Percentiles rank a stretch among this genome's conserved stretches.
These are phyloP conservation scores for Myotis davidii DNA, from an alignment of 2,113 vertebrate species.

Conservation along the genomic window DNA sequence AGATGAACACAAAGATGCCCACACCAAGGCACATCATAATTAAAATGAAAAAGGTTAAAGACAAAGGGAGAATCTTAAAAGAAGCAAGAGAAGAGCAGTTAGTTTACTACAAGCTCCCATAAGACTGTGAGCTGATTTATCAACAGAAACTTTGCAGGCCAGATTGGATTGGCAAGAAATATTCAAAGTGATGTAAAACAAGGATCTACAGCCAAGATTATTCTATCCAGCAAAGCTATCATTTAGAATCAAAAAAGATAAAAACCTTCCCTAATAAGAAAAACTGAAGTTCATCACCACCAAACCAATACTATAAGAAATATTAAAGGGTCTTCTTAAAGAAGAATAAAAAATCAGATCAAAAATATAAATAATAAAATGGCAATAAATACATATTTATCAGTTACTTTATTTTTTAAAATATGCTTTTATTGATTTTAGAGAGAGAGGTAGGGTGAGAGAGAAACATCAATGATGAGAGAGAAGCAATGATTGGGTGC, in stretches of 20 bases:
- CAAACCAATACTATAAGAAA: neutral
- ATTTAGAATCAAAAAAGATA: neutral
- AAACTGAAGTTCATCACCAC: neutral
- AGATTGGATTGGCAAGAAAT: neutral
- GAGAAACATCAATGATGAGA: too few species aligned
- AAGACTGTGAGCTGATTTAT: neutral
- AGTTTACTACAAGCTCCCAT: neutral
- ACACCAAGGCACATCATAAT: neutral
- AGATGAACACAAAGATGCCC: neutral
- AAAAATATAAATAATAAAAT: neutral
- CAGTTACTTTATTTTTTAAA: too few species aligned
- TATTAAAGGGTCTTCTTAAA: neutral
- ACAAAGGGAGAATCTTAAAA: neutral
- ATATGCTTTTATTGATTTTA: too few species aligned
- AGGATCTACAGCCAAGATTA: neutral
- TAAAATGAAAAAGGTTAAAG: neutral
- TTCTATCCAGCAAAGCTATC: neutral
- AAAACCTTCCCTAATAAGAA: neutral
- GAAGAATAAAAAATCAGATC: neutral
- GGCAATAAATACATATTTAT: neutral
- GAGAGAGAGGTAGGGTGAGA: too few species aligned
- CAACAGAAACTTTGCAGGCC: neutral
- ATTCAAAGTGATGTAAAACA: neutral
- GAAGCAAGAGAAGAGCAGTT: neutral
- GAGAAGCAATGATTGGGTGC: too few species aligned